phyloP scores from a whole-genome alignment of 2,888 invertebrate genomes.

The Pammene aurita region DNA sequence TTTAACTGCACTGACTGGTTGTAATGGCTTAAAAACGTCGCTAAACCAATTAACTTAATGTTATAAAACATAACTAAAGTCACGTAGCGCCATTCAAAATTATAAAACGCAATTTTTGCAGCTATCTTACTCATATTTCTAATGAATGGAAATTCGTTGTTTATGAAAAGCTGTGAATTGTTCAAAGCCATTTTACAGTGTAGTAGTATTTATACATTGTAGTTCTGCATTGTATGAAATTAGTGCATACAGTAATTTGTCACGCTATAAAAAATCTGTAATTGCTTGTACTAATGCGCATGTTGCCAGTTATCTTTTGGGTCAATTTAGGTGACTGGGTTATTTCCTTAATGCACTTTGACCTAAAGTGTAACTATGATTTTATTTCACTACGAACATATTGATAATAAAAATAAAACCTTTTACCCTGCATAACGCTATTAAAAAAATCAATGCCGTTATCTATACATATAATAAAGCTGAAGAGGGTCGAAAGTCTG shows the following conservation, averaged over 20 bases:
- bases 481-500: too few relatives aligned
- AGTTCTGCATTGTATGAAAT: slow-evolving; percentile 11
- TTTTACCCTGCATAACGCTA: neutral
- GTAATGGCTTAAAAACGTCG: slow-evolving; percentile 56
- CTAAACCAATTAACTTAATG: slow-evolving; percentile 50
- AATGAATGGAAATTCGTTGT: slow-evolving; percentile 44
- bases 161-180: slow-evolving; percentile 45
- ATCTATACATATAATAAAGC: too few relatives aligned
- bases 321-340: slow-evolving; percentile 15
- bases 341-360: slow-evolving; percentile 41
- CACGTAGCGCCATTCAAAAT: slow-evolving; percentile 65
- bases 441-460: neutral
- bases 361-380: slow-evolving; percentile 3
- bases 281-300: slow-evolving; percentile 24
- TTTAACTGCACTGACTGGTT: slow-evolving; percentile 54
- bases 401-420: neutral
- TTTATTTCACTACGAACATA: neutral
- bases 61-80: slow-evolving; percentile 58
- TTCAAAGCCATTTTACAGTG: slow-evolving; percentile 41
- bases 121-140: slow-evolving; percentile 55
- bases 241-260: slow-evolving; percentile 13
- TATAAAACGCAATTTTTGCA: slow-evolving; percentile 62
- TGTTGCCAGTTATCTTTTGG: slow-evolving; percentile 11
- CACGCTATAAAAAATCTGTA: slow-evolving; percentile 22
- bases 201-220: slow-evolving; percentile 1